Conservation (phyloP, 2,797 vertebrate genomes). For the Pteronotus mesoamericanus region DNA sequence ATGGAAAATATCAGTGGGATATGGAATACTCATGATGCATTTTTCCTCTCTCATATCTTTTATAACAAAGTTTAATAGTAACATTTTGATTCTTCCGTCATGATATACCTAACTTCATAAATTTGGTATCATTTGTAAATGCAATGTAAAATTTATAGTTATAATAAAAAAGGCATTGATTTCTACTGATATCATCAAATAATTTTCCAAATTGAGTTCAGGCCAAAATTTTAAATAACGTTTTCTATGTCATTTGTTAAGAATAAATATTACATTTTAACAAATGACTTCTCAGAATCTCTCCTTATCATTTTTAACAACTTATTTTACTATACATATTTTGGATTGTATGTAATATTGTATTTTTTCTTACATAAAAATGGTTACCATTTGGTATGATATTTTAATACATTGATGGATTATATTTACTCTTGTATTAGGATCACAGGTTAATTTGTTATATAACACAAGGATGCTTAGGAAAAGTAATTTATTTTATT, state of each 20-base stretch:
- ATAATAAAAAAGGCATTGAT: not conserved
- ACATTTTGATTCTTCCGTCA: not conserved
- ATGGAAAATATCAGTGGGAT: not conserved
- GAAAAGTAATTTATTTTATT: not conserved
- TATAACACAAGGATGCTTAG: not conserved
- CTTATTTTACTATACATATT: not conserved
- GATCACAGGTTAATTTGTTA: not conserved
- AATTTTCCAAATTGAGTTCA: not conserved
- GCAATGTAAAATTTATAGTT: not conserved
- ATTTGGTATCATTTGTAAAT: not conserved
- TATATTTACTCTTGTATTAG: not conserved
- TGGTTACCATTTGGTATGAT: not conserved
- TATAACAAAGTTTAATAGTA: not conserved
- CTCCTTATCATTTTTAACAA: not conserved
- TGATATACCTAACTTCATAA: not conserved
- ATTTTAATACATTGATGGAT: not conserved
- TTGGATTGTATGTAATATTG: not conserved
- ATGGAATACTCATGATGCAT: not conserved
- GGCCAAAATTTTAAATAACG: not conserved
- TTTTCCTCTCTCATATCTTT: not conserved
- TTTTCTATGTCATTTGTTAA: not conserved
- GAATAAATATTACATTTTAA: not conserved
- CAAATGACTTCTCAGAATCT: not conserved
- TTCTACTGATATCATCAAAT: not conserved
- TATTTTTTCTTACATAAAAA: not conserved